A percentile compares a stretch with the other conserved stretches of the same genome.
Conservation (phyloP, 2,113 vertebrate species). For the Myotis brandtii region DNA sequence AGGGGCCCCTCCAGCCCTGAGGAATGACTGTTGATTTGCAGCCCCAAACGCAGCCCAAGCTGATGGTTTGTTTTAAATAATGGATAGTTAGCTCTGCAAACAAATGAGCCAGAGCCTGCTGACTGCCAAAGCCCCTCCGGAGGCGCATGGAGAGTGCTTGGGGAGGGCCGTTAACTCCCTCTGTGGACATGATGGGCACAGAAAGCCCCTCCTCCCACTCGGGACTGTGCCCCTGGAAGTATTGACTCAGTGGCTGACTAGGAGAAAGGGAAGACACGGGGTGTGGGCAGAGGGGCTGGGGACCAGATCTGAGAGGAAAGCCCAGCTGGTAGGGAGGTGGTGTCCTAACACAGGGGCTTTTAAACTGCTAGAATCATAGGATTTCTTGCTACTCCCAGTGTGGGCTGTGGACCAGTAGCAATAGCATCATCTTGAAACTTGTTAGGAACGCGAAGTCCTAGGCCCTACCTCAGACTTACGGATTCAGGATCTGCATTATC, state of each 20-base stretch:
- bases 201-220: not conserved
- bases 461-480: not conserved
- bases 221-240: not conserved
- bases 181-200: not conserved
- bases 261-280: not conserved
- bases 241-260: not conserved
- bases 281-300: not conserved
- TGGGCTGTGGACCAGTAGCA: not conserved
- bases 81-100: conserved; percentile 57
- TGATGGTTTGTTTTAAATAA: conserved; percentile 67
- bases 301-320: not conserved
- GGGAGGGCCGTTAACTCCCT: not conserved
- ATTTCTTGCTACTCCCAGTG: not conserved
- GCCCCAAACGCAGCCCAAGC: not conserved
- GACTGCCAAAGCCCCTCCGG: not conserved
- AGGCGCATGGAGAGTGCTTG: not conserved
- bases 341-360: not conserved
- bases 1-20: not conserved
- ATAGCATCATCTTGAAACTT: not conserved
- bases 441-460: not conserved
- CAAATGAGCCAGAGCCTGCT: conserved; percentile 54
- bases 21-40: not conserved
- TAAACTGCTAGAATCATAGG: not conserved
- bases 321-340: not conserved
- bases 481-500: not conserved